Conservation (phyloP, 2,113 vertebrate genomes). For the Aphyosemion australe region DNA sequence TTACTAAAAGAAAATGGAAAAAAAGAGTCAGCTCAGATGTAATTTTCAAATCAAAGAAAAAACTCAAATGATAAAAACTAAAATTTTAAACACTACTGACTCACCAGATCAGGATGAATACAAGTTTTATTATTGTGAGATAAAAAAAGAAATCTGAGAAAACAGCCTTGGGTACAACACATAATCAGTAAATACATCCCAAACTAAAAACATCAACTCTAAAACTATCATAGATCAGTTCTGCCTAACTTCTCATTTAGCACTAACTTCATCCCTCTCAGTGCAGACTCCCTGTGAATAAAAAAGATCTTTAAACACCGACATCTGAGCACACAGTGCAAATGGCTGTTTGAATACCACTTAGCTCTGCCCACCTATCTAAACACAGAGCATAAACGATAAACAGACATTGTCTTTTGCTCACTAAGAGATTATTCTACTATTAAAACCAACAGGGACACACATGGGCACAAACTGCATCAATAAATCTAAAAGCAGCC, state of each 20-base stretch:
- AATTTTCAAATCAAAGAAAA: neutral
- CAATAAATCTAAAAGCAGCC: neutral
- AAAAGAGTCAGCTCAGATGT: neutral
- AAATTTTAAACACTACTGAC: neutral
- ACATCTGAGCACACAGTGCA: neutral
- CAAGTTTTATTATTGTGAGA: neutral
- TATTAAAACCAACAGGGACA: neutral
- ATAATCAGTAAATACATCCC: too few relatives aligned
- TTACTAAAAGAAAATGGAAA: too few relatives aligned
- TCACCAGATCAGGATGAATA: neutral
- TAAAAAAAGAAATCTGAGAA: too few relatives aligned
- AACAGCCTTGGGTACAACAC: too few relatives aligned
- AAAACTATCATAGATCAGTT: too few relatives aligned
- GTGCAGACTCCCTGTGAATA: neutral
- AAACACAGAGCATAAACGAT: slow-evolving; percentile 1
- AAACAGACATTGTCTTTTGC: too few relatives aligned
- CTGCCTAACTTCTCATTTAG: neutral
- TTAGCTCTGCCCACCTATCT: neutral
- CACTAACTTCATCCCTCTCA: neutral
- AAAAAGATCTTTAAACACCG: neutral
- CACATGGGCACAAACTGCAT: neutral
- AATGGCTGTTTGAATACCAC: neutral
- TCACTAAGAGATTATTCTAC: neutral
- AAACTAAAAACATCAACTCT: too few relatives aligned
- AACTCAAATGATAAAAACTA: neutral